These are phyloP conservation scores for Drosophila neocordata DNA, from an alignment of 1,140 invertebrate species.

Conservation along the genomic window DNA sequence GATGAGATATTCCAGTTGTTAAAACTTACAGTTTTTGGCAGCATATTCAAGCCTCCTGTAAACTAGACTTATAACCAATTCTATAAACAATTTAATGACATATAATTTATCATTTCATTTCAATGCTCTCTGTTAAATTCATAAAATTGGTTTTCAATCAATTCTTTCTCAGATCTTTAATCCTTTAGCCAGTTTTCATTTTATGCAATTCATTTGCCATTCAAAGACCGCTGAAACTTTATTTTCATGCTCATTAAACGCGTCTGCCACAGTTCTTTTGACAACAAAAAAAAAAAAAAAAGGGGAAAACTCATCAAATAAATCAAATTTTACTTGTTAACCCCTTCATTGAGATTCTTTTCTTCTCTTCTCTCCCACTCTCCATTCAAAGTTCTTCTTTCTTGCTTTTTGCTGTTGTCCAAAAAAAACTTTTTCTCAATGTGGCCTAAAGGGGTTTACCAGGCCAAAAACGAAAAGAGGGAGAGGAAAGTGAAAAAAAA, in stretches of 20 bases:
- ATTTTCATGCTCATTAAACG: conserved; percentile 76
- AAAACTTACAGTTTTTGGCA: too few relatives aligned
- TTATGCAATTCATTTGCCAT: conserved; percentile 17
- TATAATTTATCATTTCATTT: too few relatives aligned
- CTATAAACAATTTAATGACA: too few relatives aligned
- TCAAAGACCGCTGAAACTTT: conserved; percentile 28
- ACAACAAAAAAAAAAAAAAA: conserved; percentile 24
- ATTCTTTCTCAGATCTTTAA: neutral
- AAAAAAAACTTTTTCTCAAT: conserved; percentile 51
- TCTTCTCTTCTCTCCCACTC: conserved; percentile 29
- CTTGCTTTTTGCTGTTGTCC: conserved; percentile 6
- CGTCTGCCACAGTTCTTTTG: conserved; percentile 34
- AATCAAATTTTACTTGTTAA: conserved; percentile 80
- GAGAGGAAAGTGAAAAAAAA: conserved; percentile 25
- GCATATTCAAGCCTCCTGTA: too few relatives aligned
- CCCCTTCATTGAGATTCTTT: conserved; percentile 74
- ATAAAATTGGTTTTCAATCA: neutral
- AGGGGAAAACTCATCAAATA: conserved; percentile 74
- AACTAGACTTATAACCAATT: too few relatives aligned
- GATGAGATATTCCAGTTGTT: too few relatives aligned
- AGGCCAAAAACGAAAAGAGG: conserved; percentile 29
- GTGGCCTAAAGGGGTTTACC: conserved; percentile 66
- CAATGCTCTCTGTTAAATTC: neutral
- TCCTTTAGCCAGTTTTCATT: conserved; percentile 11
- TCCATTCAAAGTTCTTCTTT: neutral